Conservation (phyloP, 2,113 vertebrate genomes). For the Gymnogyps californianus region DNA sequence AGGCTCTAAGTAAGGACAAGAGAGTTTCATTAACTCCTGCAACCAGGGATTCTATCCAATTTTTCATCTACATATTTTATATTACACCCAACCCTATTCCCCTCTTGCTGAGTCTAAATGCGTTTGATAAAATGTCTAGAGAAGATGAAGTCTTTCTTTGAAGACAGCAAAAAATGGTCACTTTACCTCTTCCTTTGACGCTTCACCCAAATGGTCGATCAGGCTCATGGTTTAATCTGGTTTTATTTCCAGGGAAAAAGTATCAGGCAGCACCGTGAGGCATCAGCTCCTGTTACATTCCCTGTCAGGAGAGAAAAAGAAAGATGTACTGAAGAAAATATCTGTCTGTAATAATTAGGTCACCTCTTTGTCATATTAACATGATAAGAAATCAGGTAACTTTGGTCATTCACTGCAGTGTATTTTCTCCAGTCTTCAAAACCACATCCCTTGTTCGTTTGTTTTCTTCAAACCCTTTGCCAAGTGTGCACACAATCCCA, state of each 20-base stretch:
- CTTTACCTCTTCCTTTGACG: not conserved
- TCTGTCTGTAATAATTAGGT: not conserved
- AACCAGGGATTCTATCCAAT: not conserved
- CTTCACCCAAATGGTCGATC: not conserved
- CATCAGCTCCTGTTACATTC: not conserved
- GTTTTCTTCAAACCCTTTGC: not conserved
- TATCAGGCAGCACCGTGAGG: not conserved
- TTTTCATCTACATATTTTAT: not conserved
- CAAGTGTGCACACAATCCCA: not conserved
- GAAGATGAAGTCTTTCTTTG: not conserved
- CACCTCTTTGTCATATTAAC: not conserved
- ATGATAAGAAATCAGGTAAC: not conserved
- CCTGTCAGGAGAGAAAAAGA: not conserved
- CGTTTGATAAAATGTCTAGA: not conserved
- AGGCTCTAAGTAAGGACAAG: not conserved
- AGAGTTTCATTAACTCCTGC: not conserved
- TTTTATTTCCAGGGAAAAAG: not conserved
- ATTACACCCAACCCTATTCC: not conserved
- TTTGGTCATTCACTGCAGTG: not conserved
- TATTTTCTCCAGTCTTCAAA: not conserved
- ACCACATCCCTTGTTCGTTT: not conserved
- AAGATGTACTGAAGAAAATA: not conserved
- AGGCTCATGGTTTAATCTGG: not conserved
- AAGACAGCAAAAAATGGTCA: not conserved
- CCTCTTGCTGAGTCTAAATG: not conserved